Evolutionary conservation across 1,140 invertebrate species (phyloP).

Genomic region (Dysdera silvatica): DNA sequence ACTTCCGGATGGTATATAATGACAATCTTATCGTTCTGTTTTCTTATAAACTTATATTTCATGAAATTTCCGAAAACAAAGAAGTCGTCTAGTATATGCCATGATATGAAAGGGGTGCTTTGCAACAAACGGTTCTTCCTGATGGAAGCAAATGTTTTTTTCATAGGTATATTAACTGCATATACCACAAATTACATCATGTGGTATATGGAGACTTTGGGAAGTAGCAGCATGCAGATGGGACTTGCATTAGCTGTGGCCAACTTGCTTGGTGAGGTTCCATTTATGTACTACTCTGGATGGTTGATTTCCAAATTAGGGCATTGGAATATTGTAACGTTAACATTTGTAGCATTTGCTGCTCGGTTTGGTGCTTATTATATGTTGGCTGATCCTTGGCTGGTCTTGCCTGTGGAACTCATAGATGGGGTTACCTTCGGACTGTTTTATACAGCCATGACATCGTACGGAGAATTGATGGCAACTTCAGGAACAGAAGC

Average conservation of each 20-base stretch:
- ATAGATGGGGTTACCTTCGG: slow-evolving; percentile 78
- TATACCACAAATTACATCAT: neutral
- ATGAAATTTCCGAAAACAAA: slow-evolving; percentile 3
- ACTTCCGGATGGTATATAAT: neutral
- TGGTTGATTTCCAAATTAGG: slow-evolving; percentile 71
- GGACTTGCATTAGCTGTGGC: neutral
- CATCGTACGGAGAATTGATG: slow-evolving; percentile 75
- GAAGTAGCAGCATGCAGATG: neutral
- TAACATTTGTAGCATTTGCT: slow-evolving; percentile 62
- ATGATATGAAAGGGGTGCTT: neutral
- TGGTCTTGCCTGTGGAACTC: slow-evolving; percentile 70
- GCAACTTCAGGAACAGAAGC: slow-evolving; percentile 63
- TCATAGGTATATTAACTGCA: slow-evolving; percentile 1
- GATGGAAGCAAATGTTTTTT: neutral
- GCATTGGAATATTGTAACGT: slow-evolving; percentile 68
- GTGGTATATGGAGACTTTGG: neutral
- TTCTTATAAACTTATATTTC: neutral
- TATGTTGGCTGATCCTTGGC: slow-evolving; percentile 60
- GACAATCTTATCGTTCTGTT: neutral
- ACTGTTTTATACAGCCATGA: slow-evolving; percentile 75
- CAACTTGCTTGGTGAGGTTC: slow-evolving; percentile 77
- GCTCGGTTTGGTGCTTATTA: slow-evolving; percentile 74
- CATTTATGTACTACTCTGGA: slow-evolving; percentile 78
- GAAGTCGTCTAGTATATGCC: slow-evolving; percentile 3
- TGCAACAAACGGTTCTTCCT: neutral